A percentile compares a stretch with the other conserved stretches of the same genome.
phyloP scores from a whole-genome alignment of 2,797 vertebrate species.

The Typhlichthys subterraneus region DNA sequence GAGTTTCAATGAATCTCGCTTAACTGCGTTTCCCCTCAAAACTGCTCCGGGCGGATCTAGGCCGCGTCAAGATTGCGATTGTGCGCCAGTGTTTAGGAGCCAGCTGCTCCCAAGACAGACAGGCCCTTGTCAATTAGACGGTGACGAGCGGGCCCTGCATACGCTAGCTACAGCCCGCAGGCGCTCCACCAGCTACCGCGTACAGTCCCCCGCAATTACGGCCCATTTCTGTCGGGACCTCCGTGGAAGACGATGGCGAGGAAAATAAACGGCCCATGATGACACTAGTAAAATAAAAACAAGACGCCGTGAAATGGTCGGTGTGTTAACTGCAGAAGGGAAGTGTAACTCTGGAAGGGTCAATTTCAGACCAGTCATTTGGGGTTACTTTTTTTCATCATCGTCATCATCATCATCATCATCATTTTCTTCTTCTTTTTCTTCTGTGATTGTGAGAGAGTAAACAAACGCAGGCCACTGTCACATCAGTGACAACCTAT shows the following conservation, averaged over 20 bases:
- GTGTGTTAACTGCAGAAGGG: constrained; percentile 27
- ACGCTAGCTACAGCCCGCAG: constrained; percentile 76
- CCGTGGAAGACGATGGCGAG: constrained; percentile 87
- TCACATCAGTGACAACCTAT: constrained; percentile 63
- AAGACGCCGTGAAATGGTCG: constrained; percentile 53
- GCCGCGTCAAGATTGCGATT: constrained; percentile 95
- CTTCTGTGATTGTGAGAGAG: constrained; percentile 41
- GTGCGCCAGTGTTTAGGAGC: constrained; percentile 91
- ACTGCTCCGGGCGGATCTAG: constrained; percentile 91
- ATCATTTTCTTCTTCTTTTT: too few relatives aligned
- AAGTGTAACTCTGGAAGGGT: too few relatives aligned
- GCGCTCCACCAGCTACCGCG: constrained; percentile 88
- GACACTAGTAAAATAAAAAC: constrained; percentile 60
- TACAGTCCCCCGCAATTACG: constrained; percentile 94
- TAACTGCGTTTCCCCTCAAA: constrained; percentile 91
- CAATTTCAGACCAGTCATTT: too few relatives aligned
- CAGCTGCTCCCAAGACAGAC: constrained; percentile 99
- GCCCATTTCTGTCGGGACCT: constrained; percentile 95
- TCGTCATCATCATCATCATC: too few relatives aligned
- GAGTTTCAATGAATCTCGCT: constrained; percentile 97
- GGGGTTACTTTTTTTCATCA: too few relatives aligned
- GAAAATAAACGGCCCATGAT: constrained; percentile 62
- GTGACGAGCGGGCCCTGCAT: constrained; percentile 94
- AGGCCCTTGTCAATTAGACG: constrained; percentile 99
- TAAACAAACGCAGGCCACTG: constrained; percentile 66